A percentile compares a stretch with the other conserved stretches of the same genome.
Conservation (phyloP, 2,888 invertebrate genomes). For the Folsomia candida region DNA sequence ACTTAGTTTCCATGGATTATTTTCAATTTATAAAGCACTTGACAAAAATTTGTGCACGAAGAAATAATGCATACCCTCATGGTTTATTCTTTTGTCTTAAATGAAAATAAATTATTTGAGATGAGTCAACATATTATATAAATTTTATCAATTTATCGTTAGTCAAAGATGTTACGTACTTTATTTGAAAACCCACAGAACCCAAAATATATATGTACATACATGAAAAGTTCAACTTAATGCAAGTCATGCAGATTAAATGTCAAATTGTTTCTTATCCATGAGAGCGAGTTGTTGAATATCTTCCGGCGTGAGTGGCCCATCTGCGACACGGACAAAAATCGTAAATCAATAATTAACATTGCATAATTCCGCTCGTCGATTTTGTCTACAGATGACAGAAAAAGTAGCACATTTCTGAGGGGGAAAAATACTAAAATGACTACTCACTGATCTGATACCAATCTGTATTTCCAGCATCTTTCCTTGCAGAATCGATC, state of each 20-base stretch:
- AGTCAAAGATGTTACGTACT: too few relatives aligned
- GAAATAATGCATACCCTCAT: too few relatives aligned
- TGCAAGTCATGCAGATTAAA: constrained; percentile 8
- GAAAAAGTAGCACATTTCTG: background rate
- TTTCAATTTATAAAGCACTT: too few relatives aligned
- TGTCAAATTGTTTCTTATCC: constrained; percentile 24
- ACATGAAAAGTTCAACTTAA: background rate
- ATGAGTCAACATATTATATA: too few relatives aligned
- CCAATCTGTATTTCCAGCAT: constrained; percentile 64
- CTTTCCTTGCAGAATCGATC: constrained; percentile 65
- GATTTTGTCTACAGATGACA: too few relatives aligned
- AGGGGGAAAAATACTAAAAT: background rate
- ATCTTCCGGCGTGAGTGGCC: constrained; percentile 44
- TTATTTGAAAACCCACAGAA: too few relatives aligned
- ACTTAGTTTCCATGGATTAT: too few relatives aligned
- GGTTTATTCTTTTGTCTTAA: too few relatives aligned
- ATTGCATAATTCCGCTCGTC: background rate
- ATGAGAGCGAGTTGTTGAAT: constrained; percentile 28
- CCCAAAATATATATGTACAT: background rate
- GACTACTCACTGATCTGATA: constrained; percentile 61
- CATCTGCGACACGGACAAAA: constrained; percentile 29
- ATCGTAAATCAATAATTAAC: background rate
- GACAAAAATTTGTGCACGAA: too few relatives aligned
- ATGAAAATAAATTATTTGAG: too few relatives aligned
- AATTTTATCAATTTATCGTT: too few relatives aligned